A percentile compares a stretch with the other conserved stretches of the same genome.
phyloP scores from a whole-genome alignment of 2,888 invertebrate species.

The Gnatocerus cornutus region DNA sequence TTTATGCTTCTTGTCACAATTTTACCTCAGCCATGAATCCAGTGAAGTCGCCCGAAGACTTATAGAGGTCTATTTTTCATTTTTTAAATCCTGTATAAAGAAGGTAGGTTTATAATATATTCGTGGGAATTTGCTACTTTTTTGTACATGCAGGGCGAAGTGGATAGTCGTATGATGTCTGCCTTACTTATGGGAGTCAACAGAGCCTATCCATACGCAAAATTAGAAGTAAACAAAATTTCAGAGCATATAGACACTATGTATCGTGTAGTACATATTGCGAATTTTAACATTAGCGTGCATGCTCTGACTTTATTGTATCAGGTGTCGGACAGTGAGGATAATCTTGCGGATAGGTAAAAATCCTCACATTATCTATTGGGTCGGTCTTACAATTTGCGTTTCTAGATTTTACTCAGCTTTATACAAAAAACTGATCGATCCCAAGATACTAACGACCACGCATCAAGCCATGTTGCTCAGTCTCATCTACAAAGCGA shows the following conservation, averaged over 20 bases:
- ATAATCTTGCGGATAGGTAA: conserved; percentile 76
- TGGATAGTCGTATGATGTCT: conserved; percentile 89
- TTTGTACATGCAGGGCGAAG: conserved; percentile 75
- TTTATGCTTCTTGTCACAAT: conserved; percentile 92
- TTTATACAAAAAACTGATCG: conserved; percentile 89
- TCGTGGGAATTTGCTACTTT: not conserved
- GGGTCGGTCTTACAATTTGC: not conserved
- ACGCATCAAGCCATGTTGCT: conserved; percentile 86
- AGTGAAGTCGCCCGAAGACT: conserved; percentile 85
- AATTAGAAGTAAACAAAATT: conserved; percentile 75
- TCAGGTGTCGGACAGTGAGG: conserved; percentile 75
- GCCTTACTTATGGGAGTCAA: conserved; percentile 88
- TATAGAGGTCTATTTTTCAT: conserved; percentile 93
- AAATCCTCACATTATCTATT: too few relatives aligned
- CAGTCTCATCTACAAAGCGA: conserved; percentile 89
- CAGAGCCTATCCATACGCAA: conserved; percentile 88
- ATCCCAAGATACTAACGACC: conserved; percentile 81
- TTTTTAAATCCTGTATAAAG: conserved; percentile 94
- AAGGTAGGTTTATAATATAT: conserved; percentile 72
- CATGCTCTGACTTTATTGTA: conserved; percentile 76
- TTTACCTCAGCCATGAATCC: conserved; percentile 83
- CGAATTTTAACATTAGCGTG: conserved; percentile 81
- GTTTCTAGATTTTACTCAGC: conserved; percentile 84
- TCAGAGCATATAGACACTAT: conserved; percentile 82
- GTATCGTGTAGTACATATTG: conserved; percentile 86